Evolutionary conservation across 2,113 vertebrate species (phyloP).

Genomic region (Strix uralensis): DNA sequence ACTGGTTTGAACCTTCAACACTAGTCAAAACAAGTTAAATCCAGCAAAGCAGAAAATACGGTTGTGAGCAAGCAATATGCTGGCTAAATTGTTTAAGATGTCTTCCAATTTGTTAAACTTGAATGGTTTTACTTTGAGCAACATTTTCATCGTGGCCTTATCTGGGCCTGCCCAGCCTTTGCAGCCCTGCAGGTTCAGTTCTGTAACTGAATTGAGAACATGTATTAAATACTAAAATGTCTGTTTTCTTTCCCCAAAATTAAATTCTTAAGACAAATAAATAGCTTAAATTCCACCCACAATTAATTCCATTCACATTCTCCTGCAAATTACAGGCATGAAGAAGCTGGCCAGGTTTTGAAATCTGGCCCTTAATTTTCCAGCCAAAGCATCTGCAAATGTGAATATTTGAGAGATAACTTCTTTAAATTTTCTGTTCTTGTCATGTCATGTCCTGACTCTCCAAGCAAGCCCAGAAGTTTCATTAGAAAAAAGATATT

Average conservation of each 20-base stretch:
- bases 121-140: slow-evolving; percentile 28
- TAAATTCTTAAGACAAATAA: slow-evolving; percentile 21
- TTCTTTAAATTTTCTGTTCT: neutral
- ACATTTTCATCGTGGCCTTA: neutral
- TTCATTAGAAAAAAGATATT: neutral
- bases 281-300: neutral
- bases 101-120: slow-evolving; percentile 51
- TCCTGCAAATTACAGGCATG: neutral
- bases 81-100: slow-evolving; percentile 1
- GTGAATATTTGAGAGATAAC: slow-evolving; percentile 23
- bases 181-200: slow-evolving; percentile 11
- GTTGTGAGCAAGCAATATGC: neutral
- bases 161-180: slow-evolving; percentile 6
- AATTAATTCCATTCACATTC: slow-evolving; percentile 19
- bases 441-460: neutral
- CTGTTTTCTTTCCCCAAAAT: slow-evolving; percentile 11
- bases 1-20: neutral
- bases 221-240: neutral
- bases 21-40: neutral
- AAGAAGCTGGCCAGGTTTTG: slow-evolving; percentile 14
- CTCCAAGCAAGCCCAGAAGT: neutral
- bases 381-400: neutral
- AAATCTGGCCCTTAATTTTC: slow-evolving; percentile 15
- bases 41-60: neutral
- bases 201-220: neutral